Conservation (phyloP, 2,797 vertebrate genomes). For the Malacoraja senta region DNA sequence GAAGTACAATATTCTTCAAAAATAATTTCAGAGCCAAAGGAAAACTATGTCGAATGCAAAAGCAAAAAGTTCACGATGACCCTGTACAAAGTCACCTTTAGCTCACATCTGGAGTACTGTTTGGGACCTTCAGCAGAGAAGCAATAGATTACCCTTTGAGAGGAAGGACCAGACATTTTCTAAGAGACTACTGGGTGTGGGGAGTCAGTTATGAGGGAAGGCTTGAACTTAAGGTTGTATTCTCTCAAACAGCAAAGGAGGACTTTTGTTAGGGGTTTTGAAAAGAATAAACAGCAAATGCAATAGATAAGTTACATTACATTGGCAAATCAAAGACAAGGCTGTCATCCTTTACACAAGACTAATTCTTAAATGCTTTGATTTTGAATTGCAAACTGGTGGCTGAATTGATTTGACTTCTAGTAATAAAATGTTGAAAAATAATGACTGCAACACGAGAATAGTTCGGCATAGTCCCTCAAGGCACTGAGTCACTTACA, state of each 20-base stretch:
- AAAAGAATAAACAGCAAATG: background rate
- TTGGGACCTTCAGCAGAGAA: background rate
- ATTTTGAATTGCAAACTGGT: background rate
- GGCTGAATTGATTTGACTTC: background rate
- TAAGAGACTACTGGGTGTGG: background rate
- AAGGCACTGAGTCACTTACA: constrained; percentile 8
- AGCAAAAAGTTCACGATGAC: background rate
- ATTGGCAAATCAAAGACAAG: background rate
- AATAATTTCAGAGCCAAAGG: background rate
- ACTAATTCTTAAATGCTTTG: background rate
- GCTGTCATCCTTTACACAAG: background rate
- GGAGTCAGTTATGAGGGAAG: background rate
- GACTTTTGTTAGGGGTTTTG: background rate
- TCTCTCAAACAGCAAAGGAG: background rate
- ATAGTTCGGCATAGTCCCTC: constrained; percentile 2
- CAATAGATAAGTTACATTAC: background rate
- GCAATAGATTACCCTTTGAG: background rate
- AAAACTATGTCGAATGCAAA: background rate
- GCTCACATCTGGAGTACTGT: background rate
- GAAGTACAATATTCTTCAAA: background rate
- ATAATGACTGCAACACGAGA: background rate
- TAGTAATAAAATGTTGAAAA: background rate
- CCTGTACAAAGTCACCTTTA: background rate
- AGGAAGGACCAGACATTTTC: background rate
- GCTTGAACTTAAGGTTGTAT: background rate